A percentile compares a stretch with the other conserved stretches of the same genome.
Conservation (phyloP, 2,888 invertebrate species). For the Ernsta delagoae region DNA sequence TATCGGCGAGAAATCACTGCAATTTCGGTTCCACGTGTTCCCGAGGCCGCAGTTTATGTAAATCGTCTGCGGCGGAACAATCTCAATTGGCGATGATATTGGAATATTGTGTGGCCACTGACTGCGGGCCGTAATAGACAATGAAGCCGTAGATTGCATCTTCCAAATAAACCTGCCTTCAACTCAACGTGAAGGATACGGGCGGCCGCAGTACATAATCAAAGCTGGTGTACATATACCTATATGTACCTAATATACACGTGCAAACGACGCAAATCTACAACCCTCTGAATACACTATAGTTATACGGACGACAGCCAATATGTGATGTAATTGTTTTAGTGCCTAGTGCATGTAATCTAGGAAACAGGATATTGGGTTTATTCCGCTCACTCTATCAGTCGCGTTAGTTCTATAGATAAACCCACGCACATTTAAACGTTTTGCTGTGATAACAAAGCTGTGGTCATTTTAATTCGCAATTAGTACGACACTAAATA, state of each 20-base stretch:
- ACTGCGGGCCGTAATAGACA: constrained; percentile 49
- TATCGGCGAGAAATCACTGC: constrained; percentile 52
- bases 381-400: constrained; percentile 32
- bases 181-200: constrained; percentile 33
- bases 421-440: constrained; percentile 22
- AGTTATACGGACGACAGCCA: constrained; percentile 19
- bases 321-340: constrained; percentile 26
- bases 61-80: constrained; percentile 55
- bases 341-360: constrained; percentile 29
- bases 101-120: constrained; percentile 51
- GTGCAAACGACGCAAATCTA: background rate
- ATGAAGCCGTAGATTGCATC: constrained; percentile 54
- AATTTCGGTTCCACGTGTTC: constrained; percentile 54
- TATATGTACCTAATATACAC: background rate
- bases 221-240: background rate
- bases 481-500: no score
- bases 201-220: constrained; percentile 8
- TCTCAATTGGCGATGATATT: constrained; percentile 60
- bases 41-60: constrained; percentile 63
- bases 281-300: constrained; percentile 7
- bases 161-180: constrained; percentile 45
- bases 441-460: no score
- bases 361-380: constrained; percentile 31
- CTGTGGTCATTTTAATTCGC: no score
- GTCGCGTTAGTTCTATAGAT: constrained; percentile 14